Percentiles rank a stretch among this genome's conserved stretches.
These are phyloP conservation scores for Pempheris klunzingeri DNA, from an alignment of 2,797 vertebrate species.

Conservation along the genomic window DNA sequence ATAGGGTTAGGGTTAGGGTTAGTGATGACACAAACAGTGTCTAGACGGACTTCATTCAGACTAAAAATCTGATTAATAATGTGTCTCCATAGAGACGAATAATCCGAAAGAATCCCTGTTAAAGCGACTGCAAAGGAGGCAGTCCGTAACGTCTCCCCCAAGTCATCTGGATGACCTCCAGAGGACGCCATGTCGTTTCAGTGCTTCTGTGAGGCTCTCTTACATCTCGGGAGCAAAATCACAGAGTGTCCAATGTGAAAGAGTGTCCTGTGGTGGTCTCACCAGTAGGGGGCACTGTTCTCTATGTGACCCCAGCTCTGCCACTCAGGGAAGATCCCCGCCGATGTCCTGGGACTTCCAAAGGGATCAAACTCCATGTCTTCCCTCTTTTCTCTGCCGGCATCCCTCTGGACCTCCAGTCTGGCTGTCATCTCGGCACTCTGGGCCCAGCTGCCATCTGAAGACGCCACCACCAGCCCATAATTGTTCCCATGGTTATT, in stretches of 20 bases:
- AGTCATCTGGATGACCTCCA: neutral
- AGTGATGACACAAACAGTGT: too few relatives aligned
- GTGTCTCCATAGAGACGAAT: neutral
- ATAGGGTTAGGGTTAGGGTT: too few relatives aligned
- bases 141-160: neutral
- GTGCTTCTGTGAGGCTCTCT: conserved; percentile 7
- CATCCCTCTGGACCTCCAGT: conserved; percentile 53
- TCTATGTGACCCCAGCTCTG: conserved; percentile 88
- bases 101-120: neutral
- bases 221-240: conserved; percentile 9
- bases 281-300: conserved; percentile 89
- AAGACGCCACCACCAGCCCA: conserved; percentile 80
- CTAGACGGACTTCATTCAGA: neutral
- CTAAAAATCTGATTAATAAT: too few relatives aligned
- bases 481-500: conserved; percentile 94
- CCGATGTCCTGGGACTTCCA: conserved; percentile 90
- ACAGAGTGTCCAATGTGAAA: conserved; percentile 12
- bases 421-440: conserved; percentile 56
- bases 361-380: conserved; percentile 86
- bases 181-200: neutral
- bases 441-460: conserved; percentile 74
- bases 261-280: conserved; percentile 52
- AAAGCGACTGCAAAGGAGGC: conserved; percentile 9
- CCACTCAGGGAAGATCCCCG: conserved; percentile 90
- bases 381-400: neutral